phyloP scores from a whole-genome alignment of 2,113 vertebrate species.

The Eulacestoma nigropectus region DNA sequence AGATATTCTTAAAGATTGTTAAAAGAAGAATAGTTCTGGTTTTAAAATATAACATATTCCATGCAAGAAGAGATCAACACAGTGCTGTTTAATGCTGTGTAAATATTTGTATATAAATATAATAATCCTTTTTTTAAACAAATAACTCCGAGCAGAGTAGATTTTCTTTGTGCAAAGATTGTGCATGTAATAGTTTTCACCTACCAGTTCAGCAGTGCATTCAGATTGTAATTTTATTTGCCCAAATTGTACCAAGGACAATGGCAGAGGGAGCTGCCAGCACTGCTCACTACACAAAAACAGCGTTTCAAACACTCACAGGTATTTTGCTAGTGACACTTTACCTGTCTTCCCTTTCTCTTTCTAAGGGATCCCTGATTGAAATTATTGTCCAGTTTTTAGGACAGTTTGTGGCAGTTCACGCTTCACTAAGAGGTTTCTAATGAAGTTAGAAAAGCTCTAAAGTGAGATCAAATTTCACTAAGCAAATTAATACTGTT shows the following conservation, averaged over 20 bases:
- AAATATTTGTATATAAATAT: slow-evolving; percentile 37
- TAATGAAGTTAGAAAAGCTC: slow-evolving; percentile 51
- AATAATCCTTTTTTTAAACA: neutral
- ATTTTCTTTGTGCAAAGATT: neutral
- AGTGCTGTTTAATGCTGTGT: neutral
- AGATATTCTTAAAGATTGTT: neutral
- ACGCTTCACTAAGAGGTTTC: neutral
- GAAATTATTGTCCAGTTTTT: neutral
- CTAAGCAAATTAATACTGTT: slow-evolving; percentile 24
- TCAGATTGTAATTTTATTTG: slow-evolving; percentile 1
- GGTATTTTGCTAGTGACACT: neutral
- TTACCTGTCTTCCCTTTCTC: neutral
- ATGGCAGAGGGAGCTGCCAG: neutral
- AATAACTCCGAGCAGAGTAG: neutral
- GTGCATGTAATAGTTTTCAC: neutral
- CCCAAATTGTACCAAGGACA: neutral
- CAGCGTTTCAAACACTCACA: neutral
- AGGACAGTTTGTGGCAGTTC: neutral
- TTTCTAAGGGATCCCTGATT: neutral
- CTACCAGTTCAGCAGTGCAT: neutral
- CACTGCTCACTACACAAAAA: neutral
- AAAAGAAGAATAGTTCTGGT: neutral
- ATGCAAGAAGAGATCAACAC: neutral
- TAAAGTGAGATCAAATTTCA: slow-evolving; percentile 24
- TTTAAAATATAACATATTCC: neutral